These are phyloP conservation scores for Tyrophagus putrescentiae DNA, from an alignment of 1,140 invertebrate species.

Conservation along the genomic window DNA sequence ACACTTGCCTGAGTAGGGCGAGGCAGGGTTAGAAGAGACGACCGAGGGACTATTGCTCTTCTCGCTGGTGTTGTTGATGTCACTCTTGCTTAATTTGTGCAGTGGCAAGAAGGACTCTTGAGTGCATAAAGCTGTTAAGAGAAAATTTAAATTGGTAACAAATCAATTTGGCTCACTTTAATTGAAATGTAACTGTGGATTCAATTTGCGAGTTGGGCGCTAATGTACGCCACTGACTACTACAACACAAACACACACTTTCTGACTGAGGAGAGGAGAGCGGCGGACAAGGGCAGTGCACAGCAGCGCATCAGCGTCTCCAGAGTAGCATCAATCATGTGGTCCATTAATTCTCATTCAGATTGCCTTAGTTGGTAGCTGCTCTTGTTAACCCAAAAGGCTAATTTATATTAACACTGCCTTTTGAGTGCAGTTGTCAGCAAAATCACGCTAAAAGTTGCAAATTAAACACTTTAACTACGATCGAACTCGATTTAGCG, in stretches of 20 bases:
- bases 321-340: conserved; percentile 9
- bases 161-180: conserved; percentile 14
- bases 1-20: not conserved
- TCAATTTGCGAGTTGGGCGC: not conserved
- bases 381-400: conserved; percentile 13
- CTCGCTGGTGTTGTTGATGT: conserved; percentile 1
- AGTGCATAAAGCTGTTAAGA: conserved; percentile 9
- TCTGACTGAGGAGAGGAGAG: no score
- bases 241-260: no score
- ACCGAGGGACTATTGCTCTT: conserved; percentile 10
- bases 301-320: not conserved
- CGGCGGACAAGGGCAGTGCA: no score
- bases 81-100: conserved; percentile 11
- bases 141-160: conserved; percentile 11
- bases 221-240: not conserved
- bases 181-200: conserved; percentile 14
- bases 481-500: conserved; percentile 9
- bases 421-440: not conserved
- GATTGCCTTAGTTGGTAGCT: not conserved
- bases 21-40: not conserved
- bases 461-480: conserved; percentile 10
- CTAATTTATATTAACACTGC: conserved; percentile 11
- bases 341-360: conserved; percentile 10
- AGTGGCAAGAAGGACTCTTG: conserved; percentile 10
- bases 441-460: conserved; percentile 2